Evolutionary conservation across 2,113 vertebrate genomes (phyloP).

Genomic region (Tachysurus fulvidraco): DNA sequence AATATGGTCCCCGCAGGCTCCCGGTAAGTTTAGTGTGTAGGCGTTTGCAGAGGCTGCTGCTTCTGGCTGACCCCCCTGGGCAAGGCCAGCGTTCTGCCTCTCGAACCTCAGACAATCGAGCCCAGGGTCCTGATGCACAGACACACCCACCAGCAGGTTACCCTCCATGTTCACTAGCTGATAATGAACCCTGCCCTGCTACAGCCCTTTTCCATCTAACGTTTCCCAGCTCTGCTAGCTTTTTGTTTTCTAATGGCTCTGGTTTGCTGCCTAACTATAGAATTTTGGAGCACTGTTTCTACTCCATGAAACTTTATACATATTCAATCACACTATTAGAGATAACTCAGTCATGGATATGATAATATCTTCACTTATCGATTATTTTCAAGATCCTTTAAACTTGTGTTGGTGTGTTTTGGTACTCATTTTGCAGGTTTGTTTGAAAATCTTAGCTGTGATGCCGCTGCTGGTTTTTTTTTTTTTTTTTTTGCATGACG

Average conservation of each 20-base stretch:
- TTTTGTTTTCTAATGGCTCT: slow-evolving; percentile 39
- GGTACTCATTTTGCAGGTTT: not conserved
- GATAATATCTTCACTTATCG: not conserved
- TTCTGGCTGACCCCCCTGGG: slow-evolving; percentile 90
- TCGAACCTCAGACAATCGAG: slow-evolving; percentile 70
- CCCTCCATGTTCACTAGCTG: slow-evolving; percentile 48
- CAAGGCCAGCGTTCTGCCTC: slow-evolving; percentile 76
- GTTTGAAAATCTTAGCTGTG: not conserved
- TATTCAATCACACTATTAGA: not conserved
- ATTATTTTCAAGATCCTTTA: not conserved
- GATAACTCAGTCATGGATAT: not conserved
- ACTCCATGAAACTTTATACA: not conserved
- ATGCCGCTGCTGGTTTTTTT: not conserved
- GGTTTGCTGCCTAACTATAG: slow-evolving; percentile 40
- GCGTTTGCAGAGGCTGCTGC: slow-evolving; percentile 92
- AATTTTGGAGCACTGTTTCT: slow-evolving; percentile 33
- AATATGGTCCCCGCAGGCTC: slow-evolving; percentile 85
- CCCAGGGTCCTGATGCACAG: slow-evolving; percentile 71
- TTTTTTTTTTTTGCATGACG: not conserved
- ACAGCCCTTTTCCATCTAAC: slow-evolving; percentile 34
- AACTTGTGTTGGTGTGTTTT: not conserved
- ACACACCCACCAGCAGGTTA: slow-evolving; percentile 82
- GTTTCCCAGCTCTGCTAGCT: slow-evolving; percentile 39
- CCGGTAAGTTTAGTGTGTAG: slow-evolving; percentile 97
- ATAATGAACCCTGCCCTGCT: slow-evolving; percentile 12